Base-by-base conservation (phyloP, 2,888 invertebrate species). In the Drosophila meridiana region DNA sequence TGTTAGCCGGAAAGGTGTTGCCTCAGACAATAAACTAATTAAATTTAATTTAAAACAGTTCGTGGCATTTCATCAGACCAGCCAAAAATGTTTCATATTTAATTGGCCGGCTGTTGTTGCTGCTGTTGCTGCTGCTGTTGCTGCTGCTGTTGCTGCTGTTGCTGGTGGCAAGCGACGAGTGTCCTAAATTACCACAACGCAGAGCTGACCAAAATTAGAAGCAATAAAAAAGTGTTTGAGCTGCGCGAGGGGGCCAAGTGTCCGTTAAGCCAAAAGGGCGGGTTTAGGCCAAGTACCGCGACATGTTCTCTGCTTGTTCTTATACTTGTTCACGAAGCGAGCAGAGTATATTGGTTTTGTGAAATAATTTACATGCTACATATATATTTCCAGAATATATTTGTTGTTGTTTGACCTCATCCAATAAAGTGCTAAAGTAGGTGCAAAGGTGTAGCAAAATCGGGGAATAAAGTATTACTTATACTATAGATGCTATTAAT, bases 41-140 rank as follows among this genome's bases (percentile, higher is more conserved):
- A 90, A 87, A 87, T 90, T 88, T 88, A 87, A 90, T 90, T 90
- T 82, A 88, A 87, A 85, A 83, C 90, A 86, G 66, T 73, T 69
- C 73, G 71, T 73, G 82, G 80, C 82, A 82, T 87, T 80, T 80
- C 78, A 76, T 78, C 80, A 78, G 60, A 34, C 30, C 47, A 48
- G 8, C 45, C 66, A 65, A 69, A 79, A 80, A 78, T 74, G 71
- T 63, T 61, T 73, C 58, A 72, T 70, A 73, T 73, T 76, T 81
- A 79, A 79, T 82, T 81, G 82, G 76, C 72, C 81, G 78, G 68
- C 78, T 72, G 80, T 32, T 38, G 56, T 9, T 56, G 60, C 14
- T 26, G 68, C 36, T 57, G 40, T 9, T 58, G 45, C 14, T 45
- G 63, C 20, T 40, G 45, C 20, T 48, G 63, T 42, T 73, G 56